phyloP scores from a whole-genome alignment of 2,113 vertebrate species.

The Tyto alba region DNA sequence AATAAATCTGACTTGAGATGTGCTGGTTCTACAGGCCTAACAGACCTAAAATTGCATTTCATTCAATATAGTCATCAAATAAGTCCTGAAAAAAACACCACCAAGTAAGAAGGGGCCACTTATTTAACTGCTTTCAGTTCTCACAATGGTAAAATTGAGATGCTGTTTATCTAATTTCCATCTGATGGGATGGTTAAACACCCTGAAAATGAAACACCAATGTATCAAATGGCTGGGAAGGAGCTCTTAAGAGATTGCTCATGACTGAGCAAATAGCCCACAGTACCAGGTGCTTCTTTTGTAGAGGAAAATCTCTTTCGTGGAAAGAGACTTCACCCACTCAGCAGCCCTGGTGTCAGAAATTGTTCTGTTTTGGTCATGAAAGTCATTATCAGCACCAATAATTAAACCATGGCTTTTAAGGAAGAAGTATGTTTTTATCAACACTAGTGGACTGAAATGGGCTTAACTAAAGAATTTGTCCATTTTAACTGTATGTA shows the following conservation, averaged over 20 bases:
- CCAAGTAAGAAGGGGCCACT: background rate
- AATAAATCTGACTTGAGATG: background rate
- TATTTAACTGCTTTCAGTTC: background rate
- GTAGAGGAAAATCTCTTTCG: background rate
- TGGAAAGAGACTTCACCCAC: background rate
- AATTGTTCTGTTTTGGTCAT: background rate
- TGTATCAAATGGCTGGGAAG: background rate
- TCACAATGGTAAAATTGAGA: background rate
- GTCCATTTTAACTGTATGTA: background rate
- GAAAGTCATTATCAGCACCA: fast-evolving
- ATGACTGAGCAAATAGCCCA: background rate
- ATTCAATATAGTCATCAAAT: background rate
- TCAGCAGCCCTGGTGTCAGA: background rate
- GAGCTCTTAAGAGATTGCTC: background rate
- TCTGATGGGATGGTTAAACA: background rate
- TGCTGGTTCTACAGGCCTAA: background rate
- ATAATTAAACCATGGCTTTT: background rate
- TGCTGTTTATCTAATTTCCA: background rate
- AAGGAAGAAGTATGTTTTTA: background rate
- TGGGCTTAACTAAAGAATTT: background rate
- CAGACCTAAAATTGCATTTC: background rate
- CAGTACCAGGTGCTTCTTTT: background rate
- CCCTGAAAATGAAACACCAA: constrained; percentile 5
- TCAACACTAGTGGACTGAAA: background rate
- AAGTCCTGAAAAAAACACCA: background rate